Conservation (phyloP, 2,888 invertebrate genomes). For the Eupithecia dodoneata region DNA sequence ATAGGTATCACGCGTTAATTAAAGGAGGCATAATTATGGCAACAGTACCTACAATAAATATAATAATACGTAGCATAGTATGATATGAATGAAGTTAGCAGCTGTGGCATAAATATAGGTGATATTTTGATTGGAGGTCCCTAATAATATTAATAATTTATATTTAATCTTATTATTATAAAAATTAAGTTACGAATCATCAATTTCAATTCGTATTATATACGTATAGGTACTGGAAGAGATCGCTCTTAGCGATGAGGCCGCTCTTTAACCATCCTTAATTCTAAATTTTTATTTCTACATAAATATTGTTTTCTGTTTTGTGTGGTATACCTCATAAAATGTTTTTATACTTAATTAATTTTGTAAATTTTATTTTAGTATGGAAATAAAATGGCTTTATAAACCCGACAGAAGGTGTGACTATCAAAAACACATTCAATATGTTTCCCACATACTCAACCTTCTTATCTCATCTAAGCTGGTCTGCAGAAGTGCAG, state of each 20-base stretch:
- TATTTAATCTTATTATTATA: no score
- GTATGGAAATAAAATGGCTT: background rate
- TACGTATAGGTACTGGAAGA: no score
- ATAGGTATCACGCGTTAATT: background rate
- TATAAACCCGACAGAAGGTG: background rate
- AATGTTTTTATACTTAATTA: no score
- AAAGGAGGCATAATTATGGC: background rate
- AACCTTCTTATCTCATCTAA: background rate
- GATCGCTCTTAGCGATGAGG: no score
- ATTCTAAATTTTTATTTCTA: no score
- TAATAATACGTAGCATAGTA: background rate
- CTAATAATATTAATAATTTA: background rate
- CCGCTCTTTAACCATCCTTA: no score
- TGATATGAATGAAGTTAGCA: background rate
- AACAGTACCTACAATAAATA: background rate
- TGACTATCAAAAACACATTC: background rate
- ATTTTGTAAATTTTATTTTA: no score
- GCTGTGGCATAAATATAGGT: background rate
- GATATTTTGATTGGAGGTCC: background rate
- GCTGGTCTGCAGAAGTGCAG: background rate
- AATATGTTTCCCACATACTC: background rate
- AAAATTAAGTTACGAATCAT: no score
- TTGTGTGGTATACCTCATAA: no score
- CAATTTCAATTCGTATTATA: no score
- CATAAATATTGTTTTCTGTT: no score